phyloP scores from a whole-genome alignment of 2,797 vertebrate species.

The Hirundo rustica region DNA sequence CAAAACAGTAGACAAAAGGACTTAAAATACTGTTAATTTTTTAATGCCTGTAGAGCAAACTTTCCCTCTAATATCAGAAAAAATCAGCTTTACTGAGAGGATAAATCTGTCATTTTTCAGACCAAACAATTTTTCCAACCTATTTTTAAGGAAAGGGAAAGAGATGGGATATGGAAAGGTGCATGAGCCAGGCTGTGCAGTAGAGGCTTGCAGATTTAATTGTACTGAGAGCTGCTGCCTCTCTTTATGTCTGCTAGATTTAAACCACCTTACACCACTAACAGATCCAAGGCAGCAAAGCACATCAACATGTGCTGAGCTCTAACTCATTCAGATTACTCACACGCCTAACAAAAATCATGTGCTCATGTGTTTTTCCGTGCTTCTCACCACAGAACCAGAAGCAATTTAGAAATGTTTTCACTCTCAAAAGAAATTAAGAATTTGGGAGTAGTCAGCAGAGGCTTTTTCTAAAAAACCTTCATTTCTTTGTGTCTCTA shows the following conservation, averaged over 20 bases:
- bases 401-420: slow-evolving; percentile 51
- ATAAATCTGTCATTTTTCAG: not conserved
- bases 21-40: not conserved
- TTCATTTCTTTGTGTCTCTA: slow-evolving; percentile 63
- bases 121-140: not conserved
- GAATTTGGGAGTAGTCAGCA: slow-evolving; percentile 59
- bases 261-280: slow-evolving; percentile 22
- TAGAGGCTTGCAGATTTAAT: slow-evolving; percentile 25
- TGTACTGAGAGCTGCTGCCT: slow-evolving; percentile 15
- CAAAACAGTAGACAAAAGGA: not conserved
- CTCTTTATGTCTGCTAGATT: slow-evolving; percentile 52
- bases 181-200: not conserved
- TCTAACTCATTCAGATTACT: slow-evolving; percentile 38
- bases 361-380: slow-evolving; percentile 11
- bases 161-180: not conserved
- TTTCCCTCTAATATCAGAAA: not conserved
- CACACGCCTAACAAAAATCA: slow-evolving; percentile 11
- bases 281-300: slow-evolving; percentile 45
- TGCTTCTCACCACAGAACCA: slow-evolving; percentile 12
- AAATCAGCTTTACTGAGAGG: not conserved
- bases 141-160: not conserved
- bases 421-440: slow-evolving; percentile 60
- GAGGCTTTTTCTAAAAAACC: slow-evolving; percentile 45
- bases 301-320: slow-evolving; percentile 15
- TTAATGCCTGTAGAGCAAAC: not conserved